phyloP scores from a whole-genome alignment of 2,113 vertebrate species.

The Pachyramphus minor region DNA sequence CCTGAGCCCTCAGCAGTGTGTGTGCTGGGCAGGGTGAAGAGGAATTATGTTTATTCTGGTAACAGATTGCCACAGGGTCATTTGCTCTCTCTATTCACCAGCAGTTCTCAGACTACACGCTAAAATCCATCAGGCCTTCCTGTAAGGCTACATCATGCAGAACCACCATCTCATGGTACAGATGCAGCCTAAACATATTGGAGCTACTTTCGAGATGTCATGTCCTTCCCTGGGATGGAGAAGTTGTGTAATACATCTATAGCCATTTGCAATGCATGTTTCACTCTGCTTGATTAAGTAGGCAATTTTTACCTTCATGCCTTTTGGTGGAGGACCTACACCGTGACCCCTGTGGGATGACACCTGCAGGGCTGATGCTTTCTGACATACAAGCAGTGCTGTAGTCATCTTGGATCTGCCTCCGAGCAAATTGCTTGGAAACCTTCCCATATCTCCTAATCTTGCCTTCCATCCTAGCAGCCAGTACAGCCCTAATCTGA shows the following conservation, averaged over 20 bases:
- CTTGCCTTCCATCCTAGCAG: not conserved
- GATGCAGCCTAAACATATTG: not conserved
- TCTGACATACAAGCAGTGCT: not conserved
- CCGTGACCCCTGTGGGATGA: not conserved
- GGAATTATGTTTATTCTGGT: not conserved
- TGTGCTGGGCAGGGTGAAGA: not conserved
- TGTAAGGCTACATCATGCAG: not conserved
- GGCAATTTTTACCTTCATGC: not conserved
- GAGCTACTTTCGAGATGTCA: not conserved
- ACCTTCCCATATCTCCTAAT: not conserved
- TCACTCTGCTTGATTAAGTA: not conserved
- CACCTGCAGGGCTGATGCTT: not conserved
- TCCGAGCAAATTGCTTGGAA: not conserved
- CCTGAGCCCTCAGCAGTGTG: not conserved
- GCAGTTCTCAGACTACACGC: not conserved
- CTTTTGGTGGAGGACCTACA: not conserved
- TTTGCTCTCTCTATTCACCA: not conserved
- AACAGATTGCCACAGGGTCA: not conserved
- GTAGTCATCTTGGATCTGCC: not conserved
- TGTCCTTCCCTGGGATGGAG: not conserved
- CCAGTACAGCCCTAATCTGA: not conserved
- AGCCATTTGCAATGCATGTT: not conserved
- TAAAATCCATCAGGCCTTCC: not conserved
- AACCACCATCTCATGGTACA: not conserved
- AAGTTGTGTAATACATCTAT: accelerated